Evolutionary conservation across 2,113 vertebrate species (phyloP).

Genomic region (Edolisoma coerulescens): DNA sequence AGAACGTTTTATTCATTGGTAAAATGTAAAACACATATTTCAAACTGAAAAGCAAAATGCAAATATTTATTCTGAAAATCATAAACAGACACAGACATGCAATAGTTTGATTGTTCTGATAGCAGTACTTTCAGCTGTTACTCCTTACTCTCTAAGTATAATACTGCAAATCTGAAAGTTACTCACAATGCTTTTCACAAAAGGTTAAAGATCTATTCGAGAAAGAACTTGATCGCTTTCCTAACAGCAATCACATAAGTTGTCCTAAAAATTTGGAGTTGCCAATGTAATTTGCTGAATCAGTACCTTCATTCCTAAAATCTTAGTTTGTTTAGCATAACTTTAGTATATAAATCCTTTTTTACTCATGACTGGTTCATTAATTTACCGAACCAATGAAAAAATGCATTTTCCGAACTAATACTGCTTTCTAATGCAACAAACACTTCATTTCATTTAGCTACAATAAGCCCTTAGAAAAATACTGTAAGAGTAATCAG

Average conservation of each 20-base stretch:
- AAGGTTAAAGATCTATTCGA: neutral
- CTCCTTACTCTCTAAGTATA: neutral
- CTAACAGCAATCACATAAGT: neutral
- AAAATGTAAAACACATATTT: neutral
- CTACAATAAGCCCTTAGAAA: neutral
- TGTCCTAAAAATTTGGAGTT: neutral
- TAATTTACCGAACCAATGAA: neutral
- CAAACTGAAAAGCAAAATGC: constrained; percentile 2
- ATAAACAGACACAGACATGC: neutral
- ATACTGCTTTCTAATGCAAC: neutral
- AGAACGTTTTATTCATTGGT: neutral
- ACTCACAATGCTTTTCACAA: neutral
- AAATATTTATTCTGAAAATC: constrained; percentile 8
- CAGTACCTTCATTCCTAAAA: neutral
- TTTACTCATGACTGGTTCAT: neutral
- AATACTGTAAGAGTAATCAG: neutral
- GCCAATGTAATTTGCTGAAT: neutral
- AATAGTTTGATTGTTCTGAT: neutral
- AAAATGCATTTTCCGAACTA: neutral
- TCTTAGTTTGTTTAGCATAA: neutral
- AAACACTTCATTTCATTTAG: neutral
- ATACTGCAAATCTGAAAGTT: neutral
- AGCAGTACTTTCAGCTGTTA: neutral
- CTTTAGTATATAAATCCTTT: neutral
- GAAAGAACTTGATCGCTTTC: neutral